Evolutionary conservation across 2,888 invertebrate species (phyloP).

Genomic region (Clivina fossor): DNA sequence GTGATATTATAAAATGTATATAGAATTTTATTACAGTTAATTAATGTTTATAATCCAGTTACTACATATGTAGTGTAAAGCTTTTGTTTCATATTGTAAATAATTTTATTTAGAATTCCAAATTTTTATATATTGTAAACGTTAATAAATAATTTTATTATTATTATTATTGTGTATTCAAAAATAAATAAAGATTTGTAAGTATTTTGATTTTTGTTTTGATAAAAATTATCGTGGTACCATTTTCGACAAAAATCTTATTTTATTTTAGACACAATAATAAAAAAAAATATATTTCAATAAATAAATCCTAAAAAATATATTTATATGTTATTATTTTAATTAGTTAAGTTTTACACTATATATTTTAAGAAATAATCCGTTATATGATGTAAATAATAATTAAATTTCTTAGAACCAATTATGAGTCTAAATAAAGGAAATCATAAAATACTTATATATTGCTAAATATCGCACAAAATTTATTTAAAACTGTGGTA

Average conservation of each 20-base stretch:
- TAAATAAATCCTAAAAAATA: not conserved
- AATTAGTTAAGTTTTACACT: conserved; percentile 20
- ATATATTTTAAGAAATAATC: no score
- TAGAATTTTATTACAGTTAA: conserved; percentile 25
- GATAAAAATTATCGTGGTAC: no score
- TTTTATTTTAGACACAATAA: no score
- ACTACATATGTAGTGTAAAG: conserved; percentile 27
- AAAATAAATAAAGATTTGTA: conserved; percentile 23
- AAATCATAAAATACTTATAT: no score
- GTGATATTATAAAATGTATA: conserved; percentile 30
- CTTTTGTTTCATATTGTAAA: conserved; percentile 19
- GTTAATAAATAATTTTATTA: no score
- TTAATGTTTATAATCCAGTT: conserved; percentile 11
- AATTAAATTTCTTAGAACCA: no score
- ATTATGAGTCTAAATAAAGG: no score
- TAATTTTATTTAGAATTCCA: conserved; percentile 20
- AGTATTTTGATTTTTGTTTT: conserved; percentile 10
- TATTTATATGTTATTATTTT: not conserved
- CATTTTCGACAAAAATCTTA: no score
- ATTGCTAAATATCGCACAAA: no score
- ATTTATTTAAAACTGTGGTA: no score
- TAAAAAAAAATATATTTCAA: no score
- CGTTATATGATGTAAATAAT: no score
- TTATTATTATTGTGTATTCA: conserved; percentile 19
- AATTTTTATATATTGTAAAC: conserved; percentile 22